Evolutionary conservation across 2,797 vertebrate genomes (phyloP).

Genomic region (Podarcis siculus): DNA sequence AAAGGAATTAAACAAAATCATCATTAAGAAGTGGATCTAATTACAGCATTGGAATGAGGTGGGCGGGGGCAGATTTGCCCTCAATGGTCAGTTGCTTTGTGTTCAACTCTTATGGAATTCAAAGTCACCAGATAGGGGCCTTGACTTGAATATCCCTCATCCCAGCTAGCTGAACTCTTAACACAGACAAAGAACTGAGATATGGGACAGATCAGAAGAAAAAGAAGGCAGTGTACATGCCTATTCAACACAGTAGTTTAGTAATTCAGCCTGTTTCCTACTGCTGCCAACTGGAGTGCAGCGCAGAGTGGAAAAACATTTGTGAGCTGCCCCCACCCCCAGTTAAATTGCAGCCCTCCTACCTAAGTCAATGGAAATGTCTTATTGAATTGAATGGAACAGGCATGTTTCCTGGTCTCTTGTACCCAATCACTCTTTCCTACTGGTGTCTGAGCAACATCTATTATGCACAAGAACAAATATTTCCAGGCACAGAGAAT

Average conservation of each 20-base stretch:
- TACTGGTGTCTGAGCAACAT: not conserved
- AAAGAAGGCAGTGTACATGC: not conserved
- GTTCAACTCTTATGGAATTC: not conserved
- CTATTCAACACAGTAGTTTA: not conserved
- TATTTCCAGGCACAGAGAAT: not conserved
- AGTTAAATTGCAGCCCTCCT: not conserved
- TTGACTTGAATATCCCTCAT: rapidly evolving
- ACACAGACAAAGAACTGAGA: not conserved
- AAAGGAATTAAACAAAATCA: not conserved
- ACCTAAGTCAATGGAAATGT: not conserved
- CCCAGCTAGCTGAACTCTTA: rapidly evolving
- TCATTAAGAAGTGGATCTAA: not conserved
- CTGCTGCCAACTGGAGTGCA: rapidly evolving
- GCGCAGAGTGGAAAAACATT: rapidly evolving
- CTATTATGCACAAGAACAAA: not conserved
- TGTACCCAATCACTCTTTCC: not conserved
- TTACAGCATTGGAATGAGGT: not conserved
- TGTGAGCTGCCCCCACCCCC: not conserved
- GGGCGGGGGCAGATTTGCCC: not conserved
- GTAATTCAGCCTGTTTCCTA: not conserved
- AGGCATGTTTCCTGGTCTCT: not conserved
- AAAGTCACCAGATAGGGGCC: rapidly evolving
- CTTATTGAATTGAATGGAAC: not conserved
- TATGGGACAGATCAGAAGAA: not conserved
- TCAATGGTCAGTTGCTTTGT: not conserved